Evolutionary conservation across 2,797 vertebrate genomes (phyloP).

Genomic region (Myotis myotis): DNA sequence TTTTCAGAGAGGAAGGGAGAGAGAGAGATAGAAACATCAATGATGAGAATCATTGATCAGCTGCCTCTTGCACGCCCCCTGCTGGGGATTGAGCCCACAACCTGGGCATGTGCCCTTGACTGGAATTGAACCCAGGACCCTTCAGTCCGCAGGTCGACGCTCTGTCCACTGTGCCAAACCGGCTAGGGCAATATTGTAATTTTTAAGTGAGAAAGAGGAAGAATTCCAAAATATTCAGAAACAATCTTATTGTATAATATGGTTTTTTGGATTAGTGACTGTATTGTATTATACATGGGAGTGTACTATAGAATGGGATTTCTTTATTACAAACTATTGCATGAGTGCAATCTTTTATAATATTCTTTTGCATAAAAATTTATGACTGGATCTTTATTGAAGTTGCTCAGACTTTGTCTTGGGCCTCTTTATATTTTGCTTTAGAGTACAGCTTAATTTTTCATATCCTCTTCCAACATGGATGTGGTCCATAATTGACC

Average conservation of each 20-base stretch:
- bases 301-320: not conserved
- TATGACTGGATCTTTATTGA: not conserved
- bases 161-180: no score
- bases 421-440: not conserved
- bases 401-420: not conserved
- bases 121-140: no score
- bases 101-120: no score
- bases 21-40: no score
- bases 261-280: not conserved
- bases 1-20: no score
- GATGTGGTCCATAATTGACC: not conserved
- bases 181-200: not conserved
- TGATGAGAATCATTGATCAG: no score
- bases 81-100: no score
- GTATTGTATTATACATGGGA: not conserved
- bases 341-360: not conserved
- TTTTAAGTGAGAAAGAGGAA: conserved; percentile 10
- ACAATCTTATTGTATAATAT: not conserved
- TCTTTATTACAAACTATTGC: not conserved
- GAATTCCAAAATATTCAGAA: not conserved
- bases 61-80: no score
- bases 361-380: conserved; percentile 17
- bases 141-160: no score
- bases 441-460: conserved; percentile 9
- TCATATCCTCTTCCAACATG: not conserved